Base-by-base conservation (phyloP, 2,888 invertebrate genomes). In the Oscheius sp. region DNA sequence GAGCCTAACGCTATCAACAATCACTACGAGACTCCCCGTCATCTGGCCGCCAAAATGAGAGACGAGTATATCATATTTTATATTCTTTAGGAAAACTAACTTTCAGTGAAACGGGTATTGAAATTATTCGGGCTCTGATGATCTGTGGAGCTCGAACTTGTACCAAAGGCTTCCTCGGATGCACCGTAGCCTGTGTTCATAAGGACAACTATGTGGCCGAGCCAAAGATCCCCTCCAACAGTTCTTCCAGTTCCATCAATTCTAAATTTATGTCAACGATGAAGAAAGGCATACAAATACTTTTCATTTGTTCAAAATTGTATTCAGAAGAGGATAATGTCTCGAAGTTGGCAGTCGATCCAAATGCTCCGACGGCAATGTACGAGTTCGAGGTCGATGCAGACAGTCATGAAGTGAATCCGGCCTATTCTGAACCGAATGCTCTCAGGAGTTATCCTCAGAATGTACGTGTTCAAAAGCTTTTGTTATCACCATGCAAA, bases 1-100 rank as follows among this genome's bases (percentile, higher is more conserved):
- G 88, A 91, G 78, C 88, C 90, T 4, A 90, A 91, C 79, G 75
- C 85, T 10, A 75, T 75, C 47, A 91, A 91, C 79, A 76, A 77
- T 9, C 83, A 86, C 53, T 86, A 86, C 3, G 89, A 90, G 47
- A 89, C 89, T n/a, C 88, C 91, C 1, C 82, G 91, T 68, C 91
- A 91, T 84, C 65, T 90, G 62, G 90, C 90, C 4, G 86, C 88
- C 3, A 83, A 84, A 59, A 59, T 85, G 10, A 79, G 84, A n/a
- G 84, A 86, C 42, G 63, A 78, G 87, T 87, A 65, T 5, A 42
- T 5, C 21, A 21, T 21, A 21, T 21, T 21, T 21, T 21, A 21
- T 21, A 21, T 21, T 21, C 21, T 21, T 21, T 21, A 0, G 21
- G 21, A 21, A 21, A 21, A 21, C 21, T 21, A 21, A 21, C 21